Evolutionary conservation across 2,113 vertebrate species (phyloP).

Genomic region (Tragelaphus buxtoni): DNA sequence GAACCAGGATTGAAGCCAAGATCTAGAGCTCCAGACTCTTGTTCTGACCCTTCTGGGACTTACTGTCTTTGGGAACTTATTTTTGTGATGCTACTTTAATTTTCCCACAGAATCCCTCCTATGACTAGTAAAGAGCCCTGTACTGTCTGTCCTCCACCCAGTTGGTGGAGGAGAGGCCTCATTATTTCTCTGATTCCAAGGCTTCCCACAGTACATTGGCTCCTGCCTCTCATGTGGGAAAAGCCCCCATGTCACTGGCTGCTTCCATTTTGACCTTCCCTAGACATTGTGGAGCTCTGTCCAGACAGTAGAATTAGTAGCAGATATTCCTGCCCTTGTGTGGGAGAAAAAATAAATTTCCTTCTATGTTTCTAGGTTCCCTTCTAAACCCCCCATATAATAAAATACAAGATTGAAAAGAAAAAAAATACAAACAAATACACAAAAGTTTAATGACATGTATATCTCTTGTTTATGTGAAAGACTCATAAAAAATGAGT

Average conservation of each 20-base stretch:
- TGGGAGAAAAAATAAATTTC: not conserved
- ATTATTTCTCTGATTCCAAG: not conserved
- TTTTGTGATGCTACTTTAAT: not conserved
- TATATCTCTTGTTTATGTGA: not conserved
- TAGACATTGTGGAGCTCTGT: not conserved
- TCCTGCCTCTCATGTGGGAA: not conserved
- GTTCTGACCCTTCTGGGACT: not conserved
- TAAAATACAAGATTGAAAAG: not conserved
- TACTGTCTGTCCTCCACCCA: not conserved
- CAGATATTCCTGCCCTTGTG: not conserved
- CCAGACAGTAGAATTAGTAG: not conserved
- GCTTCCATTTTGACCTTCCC: accelerated
- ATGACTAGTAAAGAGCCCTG: not conserved
- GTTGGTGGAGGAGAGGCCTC: not conserved
- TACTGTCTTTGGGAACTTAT: not conserved
- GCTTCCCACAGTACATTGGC: not conserved
- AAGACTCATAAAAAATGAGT: not conserved
- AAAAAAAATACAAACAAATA: not conserved
- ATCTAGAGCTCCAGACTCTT: not conserved
- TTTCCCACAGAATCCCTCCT: not conserved
- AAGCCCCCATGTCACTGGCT: not conserved
- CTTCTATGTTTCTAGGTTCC: not conserved
- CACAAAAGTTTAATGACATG: not conserved
- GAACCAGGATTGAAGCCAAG: not conserved
- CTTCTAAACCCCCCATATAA: not conserved